phyloP scores from a whole-genome alignment of 2,797 vertebrate genomes.

The Buceros bicornis region DNA sequence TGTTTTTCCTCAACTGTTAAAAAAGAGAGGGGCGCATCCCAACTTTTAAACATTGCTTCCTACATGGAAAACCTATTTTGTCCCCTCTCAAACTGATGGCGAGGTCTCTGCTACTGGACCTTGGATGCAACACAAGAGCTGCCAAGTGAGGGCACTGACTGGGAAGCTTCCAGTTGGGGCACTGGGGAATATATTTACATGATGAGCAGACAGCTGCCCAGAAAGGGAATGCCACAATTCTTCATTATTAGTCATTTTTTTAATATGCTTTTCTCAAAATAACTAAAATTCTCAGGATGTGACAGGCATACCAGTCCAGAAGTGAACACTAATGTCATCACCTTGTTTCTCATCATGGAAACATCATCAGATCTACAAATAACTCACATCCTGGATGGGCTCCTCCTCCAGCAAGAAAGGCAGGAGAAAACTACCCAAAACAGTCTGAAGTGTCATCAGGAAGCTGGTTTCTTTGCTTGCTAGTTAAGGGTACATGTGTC shows the following conservation, averaged over 20 bases:
- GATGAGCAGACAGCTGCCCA: background rate
- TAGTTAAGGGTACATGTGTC: background rate
- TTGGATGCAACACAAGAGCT: background rate
- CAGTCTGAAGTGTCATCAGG: background rate
- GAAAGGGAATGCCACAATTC: background rate
- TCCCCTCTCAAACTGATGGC: background rate
- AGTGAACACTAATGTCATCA: background rate
- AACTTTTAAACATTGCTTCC: background rate
- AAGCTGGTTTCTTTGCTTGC: background rate
- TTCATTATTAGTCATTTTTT: background rate
- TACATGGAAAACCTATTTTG: accelerated
- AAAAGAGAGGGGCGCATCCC: background rate
- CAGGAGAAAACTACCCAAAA: background rate
- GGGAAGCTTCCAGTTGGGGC: background rate
- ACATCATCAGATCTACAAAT: background rate
- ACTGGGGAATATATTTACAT: slow-evolving; percentile 6
- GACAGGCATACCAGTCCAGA: background rate
- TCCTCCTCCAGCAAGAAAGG: background rate
- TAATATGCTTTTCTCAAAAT: background rate
- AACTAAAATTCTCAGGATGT: background rate
- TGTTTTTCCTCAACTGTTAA: background rate
- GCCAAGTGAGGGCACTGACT: background rate
- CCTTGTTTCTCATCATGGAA: background rate
- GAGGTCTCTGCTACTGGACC: background rate
- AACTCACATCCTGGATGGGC: background rate